Conservation (phyloP, 2,113 vertebrate species). For the Ageneiosus marmoratus region DNA sequence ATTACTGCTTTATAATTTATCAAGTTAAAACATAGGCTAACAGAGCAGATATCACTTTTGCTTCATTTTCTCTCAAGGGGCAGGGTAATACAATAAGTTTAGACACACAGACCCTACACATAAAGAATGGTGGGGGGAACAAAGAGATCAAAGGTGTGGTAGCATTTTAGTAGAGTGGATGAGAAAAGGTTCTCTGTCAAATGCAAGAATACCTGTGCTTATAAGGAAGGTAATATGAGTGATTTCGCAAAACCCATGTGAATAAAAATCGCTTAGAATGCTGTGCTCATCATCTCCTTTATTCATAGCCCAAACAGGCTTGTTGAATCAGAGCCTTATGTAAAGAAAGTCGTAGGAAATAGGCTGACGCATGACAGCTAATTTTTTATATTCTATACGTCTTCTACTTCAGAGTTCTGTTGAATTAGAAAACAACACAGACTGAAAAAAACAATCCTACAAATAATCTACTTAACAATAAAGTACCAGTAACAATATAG, state of each 20-base stretch:
- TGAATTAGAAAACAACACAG: not conserved
- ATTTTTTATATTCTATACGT: not conserved
- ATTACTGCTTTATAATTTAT: not conserved
- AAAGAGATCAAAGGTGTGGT: conserved; percentile 11
- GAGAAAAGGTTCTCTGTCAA: not conserved
- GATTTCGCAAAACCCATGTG: not conserved
- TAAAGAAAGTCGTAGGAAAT: not conserved
- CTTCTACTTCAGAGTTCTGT: not conserved
- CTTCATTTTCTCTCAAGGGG: not conserved
- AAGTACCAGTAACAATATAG: not conserved
- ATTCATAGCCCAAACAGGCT: not conserved
- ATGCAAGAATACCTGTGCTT: not conserved
- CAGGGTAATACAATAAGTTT: not conserved
- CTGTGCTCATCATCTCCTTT: not conserved
- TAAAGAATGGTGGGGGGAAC: not conserved
- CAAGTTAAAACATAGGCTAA: not conserved
- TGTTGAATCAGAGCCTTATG: not conserved
- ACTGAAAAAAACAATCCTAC: not conserved
- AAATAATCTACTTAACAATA: not conserved
- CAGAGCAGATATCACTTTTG: not conserved
- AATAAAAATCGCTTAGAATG: not conserved
- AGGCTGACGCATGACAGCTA: not conserved
- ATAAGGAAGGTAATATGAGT: not conserved
- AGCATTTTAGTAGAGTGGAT: not conserved
- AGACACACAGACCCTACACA: not conserved